These are phyloP conservation scores for Monoplex corrugatus DNA, from an alignment of 2,888 invertebrate genomes.

Conservation along the genomic window DNA sequence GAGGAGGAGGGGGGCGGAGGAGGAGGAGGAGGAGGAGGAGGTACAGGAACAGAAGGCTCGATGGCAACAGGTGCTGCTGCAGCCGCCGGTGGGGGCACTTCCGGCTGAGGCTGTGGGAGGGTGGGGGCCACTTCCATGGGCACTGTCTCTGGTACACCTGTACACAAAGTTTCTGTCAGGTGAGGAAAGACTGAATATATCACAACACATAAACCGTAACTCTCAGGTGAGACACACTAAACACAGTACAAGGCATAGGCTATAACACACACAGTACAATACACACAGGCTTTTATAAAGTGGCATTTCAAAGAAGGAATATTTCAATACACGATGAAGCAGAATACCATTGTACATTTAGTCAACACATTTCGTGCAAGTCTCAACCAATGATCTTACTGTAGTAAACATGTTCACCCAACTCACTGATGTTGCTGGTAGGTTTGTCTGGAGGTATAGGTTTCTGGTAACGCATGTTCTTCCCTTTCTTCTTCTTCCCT, in stretches of 20 bases:
- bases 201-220: neutral
- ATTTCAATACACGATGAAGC: too few species aligned
- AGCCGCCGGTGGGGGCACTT: neutral
- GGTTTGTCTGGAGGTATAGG: conserved; percentile 69
- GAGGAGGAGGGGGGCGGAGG: neutral
- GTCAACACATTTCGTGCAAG: too few species aligned
- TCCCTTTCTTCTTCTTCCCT: conserved; percentile 85
- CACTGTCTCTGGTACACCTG: conserved; percentile 46
- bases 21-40: neutral
- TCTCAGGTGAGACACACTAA: too few species aligned
- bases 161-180: too few species aligned
- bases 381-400: too few species aligned
- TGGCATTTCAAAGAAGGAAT: too few species aligned
- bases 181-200: too few species aligned
- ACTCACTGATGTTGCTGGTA: conserved; percentile 58
- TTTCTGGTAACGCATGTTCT: conserved; percentile 82
- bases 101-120: neutral
- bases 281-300: neutral
- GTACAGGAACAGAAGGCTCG: neutral
- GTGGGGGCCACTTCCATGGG: conserved; percentile 26
- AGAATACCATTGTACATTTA: too few species aligned
- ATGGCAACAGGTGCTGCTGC: neutral
- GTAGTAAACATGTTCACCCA: neutral
- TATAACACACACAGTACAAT: neutral
- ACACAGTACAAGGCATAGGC: neutral